phyloP scores from a whole-genome alignment of 2,888 invertebrate genomes.

The Spisula subtruncata region DNA sequence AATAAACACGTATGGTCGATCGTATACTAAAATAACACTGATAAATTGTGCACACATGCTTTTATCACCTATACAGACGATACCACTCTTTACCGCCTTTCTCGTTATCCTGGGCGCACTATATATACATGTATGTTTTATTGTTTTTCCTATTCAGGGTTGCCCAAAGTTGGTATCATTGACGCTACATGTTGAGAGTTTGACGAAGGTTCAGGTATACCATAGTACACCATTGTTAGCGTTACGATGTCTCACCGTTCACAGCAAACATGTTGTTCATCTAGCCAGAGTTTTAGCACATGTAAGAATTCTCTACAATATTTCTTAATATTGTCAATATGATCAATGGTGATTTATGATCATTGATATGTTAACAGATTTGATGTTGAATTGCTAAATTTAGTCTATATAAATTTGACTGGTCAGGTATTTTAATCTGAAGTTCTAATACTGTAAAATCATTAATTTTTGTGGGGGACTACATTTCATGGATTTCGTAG shows the following conservation, averaged over 20 bases:
- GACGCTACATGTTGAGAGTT: conserved; percentile 62
- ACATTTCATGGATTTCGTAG: too few species aligned
- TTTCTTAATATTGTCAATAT: not conserved
- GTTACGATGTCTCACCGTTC: conserved; percentile 58
- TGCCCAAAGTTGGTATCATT: conserved; percentile 68
- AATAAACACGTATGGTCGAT: too few species aligned
- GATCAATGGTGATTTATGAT: not conserved
- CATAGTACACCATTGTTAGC: conserved; percentile 73
- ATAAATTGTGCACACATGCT: too few species aligned
- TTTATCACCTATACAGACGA: too few species aligned
- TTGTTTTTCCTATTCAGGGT: conserved; percentile 57
- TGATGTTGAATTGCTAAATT: not conserved
- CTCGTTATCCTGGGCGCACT: too few species aligned
- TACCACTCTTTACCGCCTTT: too few species aligned
- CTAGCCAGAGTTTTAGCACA: conserved; percentile 63
- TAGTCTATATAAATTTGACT: too few species aligned
- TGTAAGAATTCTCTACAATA: conserved; percentile 59
- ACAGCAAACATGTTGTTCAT: conserved; percentile 59
- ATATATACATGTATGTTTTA: too few species aligned
- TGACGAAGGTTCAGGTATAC: conserved; percentile 72
- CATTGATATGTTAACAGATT: not conserved
- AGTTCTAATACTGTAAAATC: too few species aligned
- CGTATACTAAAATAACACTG: too few species aligned
- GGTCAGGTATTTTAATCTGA: too few species aligned
- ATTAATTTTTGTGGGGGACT: too few species aligned